phyloP scores from a whole-genome alignment of 53 echinoderm and acorn worm genomes.

The Holothuria leucospilota region DNA sequence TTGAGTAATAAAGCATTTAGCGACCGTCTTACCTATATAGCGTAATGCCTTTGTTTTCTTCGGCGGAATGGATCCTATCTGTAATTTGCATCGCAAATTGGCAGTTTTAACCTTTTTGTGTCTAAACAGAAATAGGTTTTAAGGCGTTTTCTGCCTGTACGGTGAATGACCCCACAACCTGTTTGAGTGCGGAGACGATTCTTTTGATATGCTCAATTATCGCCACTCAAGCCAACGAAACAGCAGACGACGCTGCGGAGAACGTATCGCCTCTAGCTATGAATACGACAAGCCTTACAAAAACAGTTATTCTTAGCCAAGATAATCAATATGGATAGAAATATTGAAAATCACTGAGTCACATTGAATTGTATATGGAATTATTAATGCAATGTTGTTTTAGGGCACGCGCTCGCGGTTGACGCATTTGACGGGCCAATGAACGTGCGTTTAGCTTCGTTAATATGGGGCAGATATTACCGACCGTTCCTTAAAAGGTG shows the following conservation, averaged over 20 bases:
- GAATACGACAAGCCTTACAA: background rate
- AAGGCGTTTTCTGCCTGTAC: constrained; percentile 21
- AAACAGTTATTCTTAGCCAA: constrained; percentile 21
- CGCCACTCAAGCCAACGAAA: too few relatives aligned
- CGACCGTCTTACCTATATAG: constrained; percentile 30
- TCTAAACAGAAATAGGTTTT: background rate
- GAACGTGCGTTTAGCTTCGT: too few relatives aligned
- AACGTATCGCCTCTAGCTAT: too few relatives aligned
- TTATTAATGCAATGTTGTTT: background rate
- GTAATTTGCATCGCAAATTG: constrained; percentile 10
- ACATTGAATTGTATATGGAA: constrained; percentile 15
- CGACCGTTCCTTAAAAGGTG: too few relatives aligned
- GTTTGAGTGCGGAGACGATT: constrained; percentile 5
- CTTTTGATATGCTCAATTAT: too few relatives aligned
- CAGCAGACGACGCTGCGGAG: too few relatives aligned
- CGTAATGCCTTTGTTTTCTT: background rate
- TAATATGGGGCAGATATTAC: too few relatives aligned
- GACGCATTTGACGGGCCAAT: background rate
- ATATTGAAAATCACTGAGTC: constrained; percentile 45
- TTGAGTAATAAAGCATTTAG: background rate
- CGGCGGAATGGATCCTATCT: background rate
- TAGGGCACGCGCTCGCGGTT: background rate
- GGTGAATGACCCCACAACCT: constrained; percentile 47
- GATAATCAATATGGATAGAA: constrained; percentile 38
- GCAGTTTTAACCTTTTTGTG: background rate